Base-by-base conservation (phyloP, 2,113 vertebrate genomes). In the Burhinus bistriatus region DNA sequence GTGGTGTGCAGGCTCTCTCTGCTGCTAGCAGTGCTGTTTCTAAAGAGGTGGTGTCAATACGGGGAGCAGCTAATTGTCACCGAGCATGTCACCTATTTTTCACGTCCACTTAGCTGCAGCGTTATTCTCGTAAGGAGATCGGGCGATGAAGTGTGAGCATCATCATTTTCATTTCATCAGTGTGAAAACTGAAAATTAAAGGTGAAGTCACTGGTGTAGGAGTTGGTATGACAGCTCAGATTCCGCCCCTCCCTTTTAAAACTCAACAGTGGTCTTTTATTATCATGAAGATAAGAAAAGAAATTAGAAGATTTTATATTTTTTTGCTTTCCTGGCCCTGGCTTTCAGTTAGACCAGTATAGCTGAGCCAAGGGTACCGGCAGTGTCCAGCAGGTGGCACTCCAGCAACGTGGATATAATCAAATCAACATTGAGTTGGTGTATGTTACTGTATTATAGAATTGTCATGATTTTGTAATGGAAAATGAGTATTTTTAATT, bases 371-470 rank as follows among this genome's bases (percentile, higher is more conserved):
- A 5, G 3, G 7, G 49, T 68, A 30, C 29, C 14, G 55, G 58
- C 47, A 61, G 5, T 5, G 72, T 4, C 94, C 97, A 57, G 84
- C 14, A 73, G 95, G 58, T 47, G 91, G 15, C 91, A 2, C 82
- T 94, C 49, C 1, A 55, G 29, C 20, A 42, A 1, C 71, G 9
- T 9, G n/a, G 42, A 38, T 16, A 6, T 3, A 19, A 27, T 32
- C 12, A 5, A 9, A 40, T 21, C 29, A 0, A 1, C 16, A 0
- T 4, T 4, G 14, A 8, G 12, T n/a, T 11, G 0, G 17, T n/a
- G 65, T 14, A 3, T 12, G 13, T 12, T 11, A 3, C 42, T 32
- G 12, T 2, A 0, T 12, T 4, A 15, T 0, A 7, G 54, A 13
- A 4, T 15, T 2, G 10, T 2, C 6, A 11, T 0, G 25, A 4